phyloP scores from a whole-genome alignment of 2,888 invertebrate genomes.

The Hoplodrina ambigua region DNA sequence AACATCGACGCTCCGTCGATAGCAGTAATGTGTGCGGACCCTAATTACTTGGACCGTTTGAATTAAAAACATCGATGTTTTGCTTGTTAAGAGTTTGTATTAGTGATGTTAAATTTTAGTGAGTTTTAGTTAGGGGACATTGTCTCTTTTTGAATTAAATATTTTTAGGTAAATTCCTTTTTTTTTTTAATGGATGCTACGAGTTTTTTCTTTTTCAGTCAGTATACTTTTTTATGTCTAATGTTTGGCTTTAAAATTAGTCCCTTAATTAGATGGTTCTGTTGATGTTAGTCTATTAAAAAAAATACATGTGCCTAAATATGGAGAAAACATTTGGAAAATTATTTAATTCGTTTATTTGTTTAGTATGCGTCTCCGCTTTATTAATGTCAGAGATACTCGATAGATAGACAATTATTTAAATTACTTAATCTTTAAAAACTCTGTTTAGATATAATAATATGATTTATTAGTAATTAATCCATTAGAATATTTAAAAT shows the following conservation, averaged over 20 bases:
- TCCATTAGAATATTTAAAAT: constrained; percentile 1
- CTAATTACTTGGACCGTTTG: constrained; percentile 62
- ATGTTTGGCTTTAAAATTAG: no score
- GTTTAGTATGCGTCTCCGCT: no score
- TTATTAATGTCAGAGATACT: no score
- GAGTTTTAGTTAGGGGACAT: neutral
- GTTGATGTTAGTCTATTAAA: no score
- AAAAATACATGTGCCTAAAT: no score
- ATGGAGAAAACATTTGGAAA: no score
- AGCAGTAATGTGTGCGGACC: constrained; percentile 63
- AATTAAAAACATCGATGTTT: constrained; percentile 59
- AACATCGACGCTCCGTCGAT: constrained; percentile 68
- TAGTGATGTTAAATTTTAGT: constrained; percentile 34
- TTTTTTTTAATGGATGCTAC: no score
- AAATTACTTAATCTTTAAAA: neutral
- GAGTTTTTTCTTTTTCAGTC: no score
- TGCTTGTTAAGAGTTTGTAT: constrained; percentile 49
- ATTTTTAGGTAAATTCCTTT: no score
- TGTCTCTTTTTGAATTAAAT: neutral
- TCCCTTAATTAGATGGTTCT: no score
- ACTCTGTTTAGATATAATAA: constrained; percentile 8
- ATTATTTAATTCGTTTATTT: no score
- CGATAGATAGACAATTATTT: neutral
- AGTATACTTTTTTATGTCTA: no score
- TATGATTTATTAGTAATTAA: constrained; percentile 25